Percentiles rank a stretch among this genome's conserved stretches.
Conservation (phyloP, 2,113 vertebrate genomes). For the Colistium nudipinnis region DNA sequence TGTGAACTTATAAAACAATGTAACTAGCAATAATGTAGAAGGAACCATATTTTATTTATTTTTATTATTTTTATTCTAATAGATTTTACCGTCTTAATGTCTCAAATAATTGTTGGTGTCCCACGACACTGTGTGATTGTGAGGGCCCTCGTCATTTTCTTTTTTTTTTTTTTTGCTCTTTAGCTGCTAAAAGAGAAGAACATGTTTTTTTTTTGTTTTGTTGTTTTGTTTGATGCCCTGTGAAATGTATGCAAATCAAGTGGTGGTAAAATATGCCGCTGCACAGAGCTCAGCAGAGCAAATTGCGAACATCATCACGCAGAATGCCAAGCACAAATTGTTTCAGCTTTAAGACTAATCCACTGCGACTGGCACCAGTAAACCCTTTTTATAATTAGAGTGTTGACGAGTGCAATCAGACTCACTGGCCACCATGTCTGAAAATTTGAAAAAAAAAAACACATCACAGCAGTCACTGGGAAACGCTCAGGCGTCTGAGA, state of each 20-base stretch:
- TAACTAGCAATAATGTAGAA: too few species aligned
- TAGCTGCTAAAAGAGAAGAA: constrained; percentile 11
- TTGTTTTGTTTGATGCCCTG: too few species aligned
- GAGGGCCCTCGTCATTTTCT: neutral
- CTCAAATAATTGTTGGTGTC: too few species aligned
- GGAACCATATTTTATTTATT: too few species aligned
- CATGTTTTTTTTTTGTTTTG: constrained; percentile 31
- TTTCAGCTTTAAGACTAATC: constrained; percentile 50
- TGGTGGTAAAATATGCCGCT: constrained; percentile 5
- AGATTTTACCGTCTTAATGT: too few species aligned
- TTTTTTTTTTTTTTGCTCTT: neutral
- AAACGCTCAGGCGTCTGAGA: too few species aligned
- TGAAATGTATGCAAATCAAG: constrained; percentile 43
- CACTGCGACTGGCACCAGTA: constrained; percentile 33
- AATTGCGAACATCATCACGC: constrained; percentile 35
- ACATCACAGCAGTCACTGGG: constrained; percentile 32
- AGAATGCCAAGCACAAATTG: constrained; percentile 35
- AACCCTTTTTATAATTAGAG: constrained; percentile 46
- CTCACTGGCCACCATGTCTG: constrained; percentile 26
- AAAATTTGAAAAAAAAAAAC: constrained; percentile 45
- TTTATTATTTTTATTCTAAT: too few species aligned
- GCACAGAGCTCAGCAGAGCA: constrained; percentile 15
- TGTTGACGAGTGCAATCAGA: constrained; percentile 44
- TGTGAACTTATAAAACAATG: too few species aligned
- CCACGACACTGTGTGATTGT: neutral